Evolutionary conservation across 2,797 vertebrate species (phyloP), one percentile per base, ranked within the genome.

Genomic region (Sebastes iracundus): DNA sequence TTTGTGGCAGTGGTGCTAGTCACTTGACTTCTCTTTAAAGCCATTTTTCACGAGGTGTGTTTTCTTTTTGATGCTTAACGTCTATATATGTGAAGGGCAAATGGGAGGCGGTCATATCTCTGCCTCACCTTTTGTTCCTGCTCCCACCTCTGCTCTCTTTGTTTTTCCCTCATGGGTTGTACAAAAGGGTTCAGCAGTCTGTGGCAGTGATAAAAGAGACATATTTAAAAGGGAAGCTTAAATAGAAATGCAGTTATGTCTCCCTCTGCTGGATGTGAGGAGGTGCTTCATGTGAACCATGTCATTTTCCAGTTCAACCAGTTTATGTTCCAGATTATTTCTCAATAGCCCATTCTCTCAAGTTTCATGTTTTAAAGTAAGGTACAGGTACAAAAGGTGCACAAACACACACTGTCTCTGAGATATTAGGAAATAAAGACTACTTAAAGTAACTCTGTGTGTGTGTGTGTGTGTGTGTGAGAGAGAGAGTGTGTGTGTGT

Each of bases 241-340:
- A 25, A 22, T 22, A 11, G 2, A 77, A 59, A 53, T 33, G 46
- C 22, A 63, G 38, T 20, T 16, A 10, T 70, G 74, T 84, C 67
- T 73, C 74, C 74, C 74, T 74, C 82, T 84, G 64, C 63, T 84
- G 73, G 60, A 35, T 22, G 13, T 30, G 2, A 60, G 16, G 8
- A 18, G 22, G 2, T 35, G 46, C 46, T 67, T 55, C 38, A 42
- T n/a, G 28, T 28, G 49, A 38, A 30, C 18, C 2, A 0, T 67
- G 13, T 16, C 38, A 28, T 14, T 22, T 52, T n/a, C 11, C 8
- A 32, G 23, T 69, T 63, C n/a, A 42, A 20, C 18, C 46, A 14
- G 55, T 49, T 22, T 14, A 20, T 53, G 58, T 65, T 16, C 11
- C 11, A 49, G 8, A 10, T 33, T 6, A 33, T 42, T 30, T 55